Base-by-base conservation (phyloP, 1,140 invertebrate genomes). In the Delia radicum region DNA sequence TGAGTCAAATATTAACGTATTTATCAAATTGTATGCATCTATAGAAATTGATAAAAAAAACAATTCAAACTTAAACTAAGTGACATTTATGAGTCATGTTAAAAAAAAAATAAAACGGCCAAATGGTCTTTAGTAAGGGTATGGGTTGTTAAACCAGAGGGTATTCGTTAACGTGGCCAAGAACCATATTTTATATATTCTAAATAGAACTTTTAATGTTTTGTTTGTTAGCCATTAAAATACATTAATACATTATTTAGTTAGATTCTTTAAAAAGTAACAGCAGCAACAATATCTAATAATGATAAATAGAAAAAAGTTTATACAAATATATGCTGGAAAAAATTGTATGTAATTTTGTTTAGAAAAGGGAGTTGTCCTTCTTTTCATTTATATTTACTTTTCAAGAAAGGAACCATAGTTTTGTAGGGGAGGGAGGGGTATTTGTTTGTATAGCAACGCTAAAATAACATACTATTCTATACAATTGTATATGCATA, bases 21-120 rank as follows among this genome's bases (percentile, higher is more conserved):
- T 69, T 69, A 69, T 69, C 65, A 69, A 69, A 69, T 69, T 31
- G 65, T 69, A 37, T 69, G 65, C 29, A 69, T 69, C 65, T 69
- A 69, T 15, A 55, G n/a, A 55, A 55, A 55, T 33, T 33, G 65
- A 69, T 33, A 69, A 33, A 69, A n/a, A n/a, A n/a, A 33, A 69
- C 29, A 33, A 69, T 69, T 69, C 29, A 69, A 33, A 69, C n/a
- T 69, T 24, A 33, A 69, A 69, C 65, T 24, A 33, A 29, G 65
- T 69, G 65, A 69, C 65, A 69, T 31, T 69, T 69, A 69, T 69
- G 65, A 69, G n/a, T 69, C 65, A 69, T 69, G 12, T 69, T 31
- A 24, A 15, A 10, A 69, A 67, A 18, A 33, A 4, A n/a, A n/a
- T n/a, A 55, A 24, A 21, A 55, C 2, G 48, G n/a, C 48, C 18